These are phyloP conservation scores for Macrosoma leucophasiata DNA, from an alignment of 2,888 invertebrate genomes.

Conservation along the genomic window DNA sequence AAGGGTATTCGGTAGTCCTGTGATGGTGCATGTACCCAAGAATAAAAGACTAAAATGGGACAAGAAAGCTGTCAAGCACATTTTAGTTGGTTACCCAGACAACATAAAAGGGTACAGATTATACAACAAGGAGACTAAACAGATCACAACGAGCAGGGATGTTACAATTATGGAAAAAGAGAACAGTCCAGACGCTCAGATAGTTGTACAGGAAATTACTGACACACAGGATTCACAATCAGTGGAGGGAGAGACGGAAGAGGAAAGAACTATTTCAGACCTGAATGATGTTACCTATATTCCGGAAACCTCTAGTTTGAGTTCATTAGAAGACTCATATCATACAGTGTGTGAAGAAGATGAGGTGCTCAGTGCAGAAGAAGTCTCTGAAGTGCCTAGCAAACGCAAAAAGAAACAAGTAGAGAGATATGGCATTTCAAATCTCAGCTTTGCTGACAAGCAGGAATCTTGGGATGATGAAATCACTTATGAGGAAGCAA, in stretches of 20 bases:
- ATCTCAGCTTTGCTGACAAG: conserved; percentile 7
- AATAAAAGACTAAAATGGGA: conserved; percentile 22
- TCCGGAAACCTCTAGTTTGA: not conserved
- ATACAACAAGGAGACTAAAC: no score
- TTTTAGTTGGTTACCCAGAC: conserved; percentile 24
- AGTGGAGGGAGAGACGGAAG: not conserved
- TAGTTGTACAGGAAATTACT: conserved; percentile 4
- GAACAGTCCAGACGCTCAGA: not conserved
- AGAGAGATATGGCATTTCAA: conserved; percentile 9
- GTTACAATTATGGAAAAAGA: conserved; percentile 17
- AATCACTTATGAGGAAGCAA: conserved; percentile 7
- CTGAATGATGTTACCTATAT: conserved; percentile 2
- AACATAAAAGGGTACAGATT: no score
- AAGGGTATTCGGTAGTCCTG: conserved; percentile 18
- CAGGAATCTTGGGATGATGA: conserved; percentile 6
- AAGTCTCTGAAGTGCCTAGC: not conserved
- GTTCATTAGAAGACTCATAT: conserved; percentile 1
- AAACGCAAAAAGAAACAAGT: conserved; percentile 8
- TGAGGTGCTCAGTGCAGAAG: not conserved
- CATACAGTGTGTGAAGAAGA: conserved; percentile 1
- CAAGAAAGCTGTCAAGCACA: conserved; percentile 15
- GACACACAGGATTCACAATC: conserved; percentile 3
- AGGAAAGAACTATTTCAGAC: not conserved
- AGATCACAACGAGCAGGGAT: no score
- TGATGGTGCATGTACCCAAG: conserved; percentile 21